These are phyloP conservation scores for Pygocentrus nattereri DNA, from an alignment of 2,797 vertebrate genomes.

Conservation along the genomic window DNA sequence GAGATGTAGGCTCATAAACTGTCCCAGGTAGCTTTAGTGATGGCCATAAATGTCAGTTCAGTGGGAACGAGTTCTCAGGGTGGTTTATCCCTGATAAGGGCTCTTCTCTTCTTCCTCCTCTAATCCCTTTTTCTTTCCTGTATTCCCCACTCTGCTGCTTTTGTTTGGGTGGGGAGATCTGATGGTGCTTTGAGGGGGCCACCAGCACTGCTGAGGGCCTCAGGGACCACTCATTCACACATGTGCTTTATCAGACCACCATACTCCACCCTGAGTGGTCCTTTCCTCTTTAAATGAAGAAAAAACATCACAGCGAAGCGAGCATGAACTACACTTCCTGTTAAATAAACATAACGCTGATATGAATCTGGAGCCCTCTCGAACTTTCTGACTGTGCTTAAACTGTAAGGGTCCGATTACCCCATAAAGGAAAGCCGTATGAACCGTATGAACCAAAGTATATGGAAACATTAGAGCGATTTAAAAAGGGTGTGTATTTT, in stretches of 20 bases:
- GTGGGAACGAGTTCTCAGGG: background rate
- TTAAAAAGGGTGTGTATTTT: background rate
- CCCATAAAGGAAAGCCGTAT: background rate
- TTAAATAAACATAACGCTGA: conserved; percentile 29
- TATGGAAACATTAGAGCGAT: background rate
- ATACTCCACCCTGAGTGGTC: conserved; percentile 10
- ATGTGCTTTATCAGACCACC: conserved; percentile 19
- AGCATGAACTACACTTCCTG: conserved; percentile 39
- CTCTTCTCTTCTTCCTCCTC: conserved; percentile 19
- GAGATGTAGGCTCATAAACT: conserved; percentile 22
- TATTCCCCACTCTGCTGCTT: conserved; percentile 5
- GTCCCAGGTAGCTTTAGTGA: conserved; percentile 17
- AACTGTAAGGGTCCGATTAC: background rate
- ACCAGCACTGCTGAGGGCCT: background rate
- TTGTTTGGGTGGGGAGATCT: conserved; percentile 51
- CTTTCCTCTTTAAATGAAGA: conserved; percentile 29
- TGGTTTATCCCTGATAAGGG: background rate
- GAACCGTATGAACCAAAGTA: background rate
- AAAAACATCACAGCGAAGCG: background rate
- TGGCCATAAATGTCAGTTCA: conserved; percentile 20
- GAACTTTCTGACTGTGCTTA: background rate
- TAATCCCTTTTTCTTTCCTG: conserved; percentile 22
- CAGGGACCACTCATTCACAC: background rate
- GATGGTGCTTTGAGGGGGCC: conserved; percentile 3
- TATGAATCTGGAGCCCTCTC: conserved; percentile 18